A percentile compares a stretch with the other conserved stretches of the same genome.
phyloP scores from a whole-genome alignment of 2,888 invertebrate genomes.

The Spodoptera exigua region DNA sequence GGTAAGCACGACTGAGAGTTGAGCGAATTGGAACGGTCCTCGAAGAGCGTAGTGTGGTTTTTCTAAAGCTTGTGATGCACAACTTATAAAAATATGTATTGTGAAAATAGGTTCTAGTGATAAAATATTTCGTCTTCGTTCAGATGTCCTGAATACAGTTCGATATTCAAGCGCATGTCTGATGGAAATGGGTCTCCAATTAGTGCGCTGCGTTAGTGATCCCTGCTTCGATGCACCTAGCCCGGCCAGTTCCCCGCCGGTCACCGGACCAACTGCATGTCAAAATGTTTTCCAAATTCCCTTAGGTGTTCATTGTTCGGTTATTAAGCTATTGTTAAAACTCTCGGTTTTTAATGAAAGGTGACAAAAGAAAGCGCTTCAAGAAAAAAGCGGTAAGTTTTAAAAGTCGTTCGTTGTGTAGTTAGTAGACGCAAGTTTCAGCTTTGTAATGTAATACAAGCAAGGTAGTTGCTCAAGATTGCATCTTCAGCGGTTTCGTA shows the following conservation, averaged over 20 bases:
- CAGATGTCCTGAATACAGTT: constrained; percentile 43
- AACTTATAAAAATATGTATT: constrained; percentile 9
- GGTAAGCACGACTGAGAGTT: neutral
- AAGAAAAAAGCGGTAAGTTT: constrained; percentile 26
- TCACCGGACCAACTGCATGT: constrained; percentile 34
- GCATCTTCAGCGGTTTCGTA: constrained; percentile 27
- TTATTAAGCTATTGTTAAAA: constrained; percentile 9
- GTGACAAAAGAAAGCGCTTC: constrained; percentile 4
- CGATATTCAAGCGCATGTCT: constrained; percentile 53
- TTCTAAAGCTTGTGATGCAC: constrained; percentile 28
- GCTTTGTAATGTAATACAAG: neutral
- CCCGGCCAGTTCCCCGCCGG: constrained; percentile 38
- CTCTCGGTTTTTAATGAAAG: constrained; percentile 15
- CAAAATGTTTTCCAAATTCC: constrained; percentile 25
- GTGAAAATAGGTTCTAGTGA: constrained; percentile 29
- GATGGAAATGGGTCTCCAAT: constrained; percentile 49
- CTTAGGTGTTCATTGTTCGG: constrained; percentile 1
- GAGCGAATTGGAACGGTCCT: neutral
- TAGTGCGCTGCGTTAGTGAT: constrained; percentile 43
- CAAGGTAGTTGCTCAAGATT: constrained; percentile 9
- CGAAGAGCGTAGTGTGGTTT: constrained; percentile 6
- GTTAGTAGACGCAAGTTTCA: neutral
- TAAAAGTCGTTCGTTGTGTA: neutral
- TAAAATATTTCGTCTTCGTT: constrained; percentile 44
- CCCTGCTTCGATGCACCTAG: constrained; percentile 39